Base-by-base conservation (phyloP, 2,888 invertebrate genomes). In the Erebia palarica region DNA sequence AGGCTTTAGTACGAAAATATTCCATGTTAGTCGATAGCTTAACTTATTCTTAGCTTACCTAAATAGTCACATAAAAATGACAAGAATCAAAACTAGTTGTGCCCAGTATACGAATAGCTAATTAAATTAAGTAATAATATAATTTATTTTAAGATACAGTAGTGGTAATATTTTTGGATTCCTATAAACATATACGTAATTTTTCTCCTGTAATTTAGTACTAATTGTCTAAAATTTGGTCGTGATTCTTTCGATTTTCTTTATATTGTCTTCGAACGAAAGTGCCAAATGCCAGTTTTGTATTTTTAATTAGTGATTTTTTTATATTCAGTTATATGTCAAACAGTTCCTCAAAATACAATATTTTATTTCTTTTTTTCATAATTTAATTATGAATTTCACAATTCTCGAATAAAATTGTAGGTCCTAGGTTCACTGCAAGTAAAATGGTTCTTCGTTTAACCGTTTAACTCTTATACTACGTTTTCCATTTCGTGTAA, bases 31-130 rank as follows among this genome's bases (percentile, higher is more conserved):
- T 90, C 87, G 84, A 89, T 92, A 92, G 87, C 87, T 87, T 92
- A 92, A 92, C 88, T 92, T 92, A 92, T 93, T 92, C 82, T 91
- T 92, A 92, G 90, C 87, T 90, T 91, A 92, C 88, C 87, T 90
- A 92, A 36, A 88, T 92, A 92, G 92, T 92, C 92, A 92, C 88
- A 83, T 89, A 84, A 88, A 79, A 91, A 92, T 92, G 91, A 92
- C 91, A 91, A 85, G 86, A 92, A 92, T 92, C 92, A 92, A 89
- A 90, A 92, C 93, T 93, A 93, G 93, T 93, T 93, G 93, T 93
- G 93, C 92, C 93, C 92, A 92, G 93, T 93, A 93, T 93, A 93
- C 93, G 93, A 93, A 90, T 93, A 93, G 91, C 84, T 90, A 88
- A 88, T 85, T 90, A 89, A 89, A 84, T 69, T 82, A 89, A 89